Conservation (phyloP, 92 coral and sea anemone genomes). For the Parazoanthus atlanticus region DNA sequence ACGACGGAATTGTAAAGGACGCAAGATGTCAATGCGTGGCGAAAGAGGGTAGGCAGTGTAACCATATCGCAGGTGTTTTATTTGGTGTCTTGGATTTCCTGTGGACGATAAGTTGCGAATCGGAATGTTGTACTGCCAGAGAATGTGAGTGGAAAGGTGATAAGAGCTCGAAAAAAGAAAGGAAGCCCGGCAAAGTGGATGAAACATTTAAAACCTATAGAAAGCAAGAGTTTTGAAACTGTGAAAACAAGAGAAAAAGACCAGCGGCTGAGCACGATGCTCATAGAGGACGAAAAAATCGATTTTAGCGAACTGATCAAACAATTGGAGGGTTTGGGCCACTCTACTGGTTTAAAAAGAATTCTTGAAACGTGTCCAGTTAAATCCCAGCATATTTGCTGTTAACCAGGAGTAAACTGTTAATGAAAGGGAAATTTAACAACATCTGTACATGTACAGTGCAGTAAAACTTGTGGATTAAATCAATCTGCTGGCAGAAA, state of each 20-base stretch:
- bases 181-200: not conserved
- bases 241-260: not conserved
- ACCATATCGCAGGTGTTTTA: not conserved
- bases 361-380: not conserved
- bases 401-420: not conserved
- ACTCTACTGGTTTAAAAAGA: constrained; percentile 12
- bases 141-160: not conserved
- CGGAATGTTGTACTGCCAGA: constrained; percentile 2
- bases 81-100: not conserved
- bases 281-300: not conserved
- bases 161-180: not conserved
- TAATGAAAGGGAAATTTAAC: not conserved
- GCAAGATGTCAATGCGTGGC: constrained; percentile 21
- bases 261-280: constrained; percentile 19
- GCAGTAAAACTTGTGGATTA: no score
- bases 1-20: constrained; percentile 7
- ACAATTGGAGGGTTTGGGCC: not conserved
- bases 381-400: not conserved
- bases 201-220: not conserved
- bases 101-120: not conserved
- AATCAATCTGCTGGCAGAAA: no score
- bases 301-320: not conserved
- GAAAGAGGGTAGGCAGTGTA: constrained; percentile 15
- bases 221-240: constrained; percentile 2
- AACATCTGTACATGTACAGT: not conserved